Evolutionary conservation across 2,113 vertebrate genomes (phyloP), one percentile per base, ranked within the genome.

Genomic region (Lamprotornis superbus): DNA sequence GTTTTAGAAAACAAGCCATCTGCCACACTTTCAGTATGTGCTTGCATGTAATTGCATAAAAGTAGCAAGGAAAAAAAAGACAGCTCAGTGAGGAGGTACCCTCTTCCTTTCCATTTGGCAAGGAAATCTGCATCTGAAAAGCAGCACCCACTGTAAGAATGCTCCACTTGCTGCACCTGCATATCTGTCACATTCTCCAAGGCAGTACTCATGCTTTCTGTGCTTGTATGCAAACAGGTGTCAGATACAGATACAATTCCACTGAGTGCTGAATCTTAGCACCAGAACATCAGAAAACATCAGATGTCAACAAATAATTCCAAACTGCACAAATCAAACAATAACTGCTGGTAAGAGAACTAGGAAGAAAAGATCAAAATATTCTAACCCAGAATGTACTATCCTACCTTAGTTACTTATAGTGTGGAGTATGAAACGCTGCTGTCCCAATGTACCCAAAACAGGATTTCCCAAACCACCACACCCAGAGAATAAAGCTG

Each of bases 381-480:
- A 35, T 37, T 57, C 20, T 15, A 57, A 50, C 14, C 15, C 10
- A 47, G 70, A 61, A 35, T 2, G 3, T 13, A 80, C 14, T 15
- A 60, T 21, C 21, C 27, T 44, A 56, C 11, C 27, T 75, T 31
- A 39, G 31, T n/a, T 63, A 74, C 5, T 15, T 21, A 2, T 7
- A 76, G 15, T 63, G 49, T 15, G 1, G 7, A 81, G 11, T 10
- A 73, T 17, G 21, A 39, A 75, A 70, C 3, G 35, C 0, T 60
- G 16, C 15, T 59, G 25, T 17, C 24, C 9, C 24, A 55, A 55
- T 0, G 0, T 19, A 68, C 22, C 21, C n/a, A 28, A 55, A 18
- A 67, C 75, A 49, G 4, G 6, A 60, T 44, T 76, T 73, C 18
- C 50, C 20, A 11, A 40, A n/a, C 12, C 12, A 55, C 15, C 23